These are phyloP conservation scores for Morpho helenor DNA, from an alignment of 2,888 invertebrate species.

Conservation along the genomic window DNA sequence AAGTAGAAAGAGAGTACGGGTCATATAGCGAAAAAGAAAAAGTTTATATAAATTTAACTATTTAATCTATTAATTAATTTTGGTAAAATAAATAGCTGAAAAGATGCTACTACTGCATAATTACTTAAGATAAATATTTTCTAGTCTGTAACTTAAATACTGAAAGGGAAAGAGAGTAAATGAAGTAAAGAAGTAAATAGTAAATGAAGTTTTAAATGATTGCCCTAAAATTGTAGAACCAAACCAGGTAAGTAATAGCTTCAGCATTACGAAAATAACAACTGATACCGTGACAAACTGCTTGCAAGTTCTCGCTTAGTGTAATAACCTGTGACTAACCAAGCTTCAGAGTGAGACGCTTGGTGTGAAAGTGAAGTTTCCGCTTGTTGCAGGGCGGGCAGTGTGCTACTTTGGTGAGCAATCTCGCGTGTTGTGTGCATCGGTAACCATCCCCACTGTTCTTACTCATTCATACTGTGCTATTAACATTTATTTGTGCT, in stretches of 20 bases:
- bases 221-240: background rate
- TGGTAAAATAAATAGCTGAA: too few species aligned
- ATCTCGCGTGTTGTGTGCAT: conserved; percentile 97
- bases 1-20: too few species aligned
- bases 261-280: conserved; percentile 12
- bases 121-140: too few species aligned
- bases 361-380: conserved; percentile 55
- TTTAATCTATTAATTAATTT: too few species aligned
- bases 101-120: too few species aligned
- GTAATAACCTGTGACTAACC: conserved; percentile 18
- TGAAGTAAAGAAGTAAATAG: too few species aligned
- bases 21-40: too few species aligned
- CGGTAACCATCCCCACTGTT: conserved; percentile 93
- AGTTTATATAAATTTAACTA: too few species aligned
- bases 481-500: conserved; percentile 64
- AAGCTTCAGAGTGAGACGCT: conserved; percentile 20
- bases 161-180: too few species aligned
- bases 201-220: too few species aligned
- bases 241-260: conserved; percentile 22
- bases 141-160: too few species aligned
- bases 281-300: conserved; percentile 11
- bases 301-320: conserved; percentile 5
- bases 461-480: conserved; percentile 77
- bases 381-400: conserved; percentile 90
- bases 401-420: conserved; percentile 97